phyloP scores from a whole-genome alignment of 2,113 vertebrate genomes.

The Phylloscopus trochilus region DNA sequence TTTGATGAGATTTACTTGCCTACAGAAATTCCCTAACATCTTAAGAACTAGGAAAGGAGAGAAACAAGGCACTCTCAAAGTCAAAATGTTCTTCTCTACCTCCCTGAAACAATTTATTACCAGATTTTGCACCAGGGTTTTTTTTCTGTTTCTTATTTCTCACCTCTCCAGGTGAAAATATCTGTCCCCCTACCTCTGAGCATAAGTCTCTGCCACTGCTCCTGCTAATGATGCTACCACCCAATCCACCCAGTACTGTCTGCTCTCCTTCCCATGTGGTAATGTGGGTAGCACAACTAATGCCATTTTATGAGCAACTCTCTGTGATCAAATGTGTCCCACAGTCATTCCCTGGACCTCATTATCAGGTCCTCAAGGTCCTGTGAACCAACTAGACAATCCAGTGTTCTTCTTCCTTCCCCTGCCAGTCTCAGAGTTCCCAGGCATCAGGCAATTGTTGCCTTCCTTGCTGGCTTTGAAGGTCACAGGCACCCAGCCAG shows the following conservation, averaged over 20 bases:
- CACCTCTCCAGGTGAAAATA: not conserved
- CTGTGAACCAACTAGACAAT: not conserved
- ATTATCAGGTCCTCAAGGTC: not conserved
- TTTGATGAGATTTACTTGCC: not conserved
- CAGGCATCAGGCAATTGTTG: not conserved
- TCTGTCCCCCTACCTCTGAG: not conserved
- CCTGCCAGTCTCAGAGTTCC: not conserved
- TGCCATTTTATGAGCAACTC: not conserved
- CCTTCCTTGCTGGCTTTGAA: not conserved
- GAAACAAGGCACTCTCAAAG: not conserved
- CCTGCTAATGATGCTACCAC: not conserved
- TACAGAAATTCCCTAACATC: not conserved
- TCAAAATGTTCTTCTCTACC: not conserved
- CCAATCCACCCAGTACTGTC: not conserved
- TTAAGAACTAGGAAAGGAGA: not conserved
- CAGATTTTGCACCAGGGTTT: not conserved
- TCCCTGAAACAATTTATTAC: not conserved
- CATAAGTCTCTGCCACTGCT: not conserved
- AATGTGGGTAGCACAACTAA: not conserved
- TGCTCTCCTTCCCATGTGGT: not conserved
- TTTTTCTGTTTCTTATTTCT: not conserved
- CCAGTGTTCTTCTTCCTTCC: not conserved
- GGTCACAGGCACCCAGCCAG: not conserved
- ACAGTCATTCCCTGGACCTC: not conserved
- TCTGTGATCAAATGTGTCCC: not conserved